Evolutionary conservation across 2,113 vertebrate species (phyloP).

Genomic region (Carettochelys insculpta): DNA sequence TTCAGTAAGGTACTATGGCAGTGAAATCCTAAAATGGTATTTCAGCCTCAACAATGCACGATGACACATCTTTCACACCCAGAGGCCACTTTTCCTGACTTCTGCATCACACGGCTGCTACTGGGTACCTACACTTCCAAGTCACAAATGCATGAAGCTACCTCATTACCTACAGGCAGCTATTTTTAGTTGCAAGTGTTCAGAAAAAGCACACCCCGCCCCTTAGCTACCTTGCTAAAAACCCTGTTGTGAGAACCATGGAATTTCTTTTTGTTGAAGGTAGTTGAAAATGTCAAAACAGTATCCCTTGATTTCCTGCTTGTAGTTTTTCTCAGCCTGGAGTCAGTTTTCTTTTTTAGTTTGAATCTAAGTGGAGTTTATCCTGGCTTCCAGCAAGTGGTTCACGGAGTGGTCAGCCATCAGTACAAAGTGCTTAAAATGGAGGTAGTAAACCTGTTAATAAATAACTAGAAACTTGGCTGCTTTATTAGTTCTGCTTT

Average conservation of each 20-base stretch:
- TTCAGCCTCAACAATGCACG: neutral
- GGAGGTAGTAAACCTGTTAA: constrained; percentile 54
- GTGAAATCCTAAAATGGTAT: neutral
- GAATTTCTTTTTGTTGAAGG: neutral
- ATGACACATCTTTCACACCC: neutral
- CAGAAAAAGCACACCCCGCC: neutral
- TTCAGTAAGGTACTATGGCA: neutral
- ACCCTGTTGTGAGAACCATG: neutral
- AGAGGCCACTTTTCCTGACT: neutral
- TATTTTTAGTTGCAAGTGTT: neutral
- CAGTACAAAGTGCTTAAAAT: constrained; percentile 48
- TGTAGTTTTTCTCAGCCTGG: neutral
- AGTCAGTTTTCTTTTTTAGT: neutral
- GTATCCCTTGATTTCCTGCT: neutral
- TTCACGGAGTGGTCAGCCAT: neutral
- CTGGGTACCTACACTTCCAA: neutral
- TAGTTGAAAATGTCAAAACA: neutral
- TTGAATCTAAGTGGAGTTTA: neutral
- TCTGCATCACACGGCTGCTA: neutral
- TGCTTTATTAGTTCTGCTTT: neutral
- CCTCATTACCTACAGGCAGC: accelerated
- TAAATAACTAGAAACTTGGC: constrained; percentile 37
- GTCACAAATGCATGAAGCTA: neutral
- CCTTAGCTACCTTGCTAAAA: neutral
- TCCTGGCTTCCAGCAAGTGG: neutral